Percentiles rank a stretch among this genome's conserved stretches.
Evolutionary conservation across 2,113 vertebrate species (phyloP).

Genomic region (Tachuris rubrigastra): DNA sequence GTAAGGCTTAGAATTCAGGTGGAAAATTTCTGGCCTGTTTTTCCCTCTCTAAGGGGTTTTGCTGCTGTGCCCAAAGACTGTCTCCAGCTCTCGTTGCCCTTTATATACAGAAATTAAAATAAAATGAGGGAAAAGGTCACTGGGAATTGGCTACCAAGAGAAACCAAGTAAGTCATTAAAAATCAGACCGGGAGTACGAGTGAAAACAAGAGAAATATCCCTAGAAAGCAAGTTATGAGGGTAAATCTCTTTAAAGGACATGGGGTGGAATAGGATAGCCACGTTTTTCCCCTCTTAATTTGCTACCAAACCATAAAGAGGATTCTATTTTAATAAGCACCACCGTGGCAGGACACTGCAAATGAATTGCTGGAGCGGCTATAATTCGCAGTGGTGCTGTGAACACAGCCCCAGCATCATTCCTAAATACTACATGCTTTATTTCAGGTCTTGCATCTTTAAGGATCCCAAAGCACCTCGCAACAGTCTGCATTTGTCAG

Average conservation of each 20-base stretch:
- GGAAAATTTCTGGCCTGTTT: conserved; percentile 36
- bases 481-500: neutral
- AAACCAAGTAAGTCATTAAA: neutral
- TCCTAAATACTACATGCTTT: neutral
- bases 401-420: neutral
- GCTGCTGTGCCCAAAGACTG: neutral
- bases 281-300: neutral
- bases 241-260: neutral
- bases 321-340: conserved; percentile 14
- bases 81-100: neutral
- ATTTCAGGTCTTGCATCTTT: conserved; percentile 17
- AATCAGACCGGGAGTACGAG: neutral
- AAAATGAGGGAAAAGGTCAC: conserved; percentile 23
- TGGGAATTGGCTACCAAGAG: neutral
- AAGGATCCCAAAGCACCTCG: conserved; percentile 16
- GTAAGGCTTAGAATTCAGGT: neutral
- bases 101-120: neutral
- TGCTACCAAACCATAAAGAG: neutral
- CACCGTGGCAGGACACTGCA: neutral
- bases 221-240: neutral
- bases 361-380: neutral
- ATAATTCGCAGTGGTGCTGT: neutral
- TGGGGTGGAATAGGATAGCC: neutral
- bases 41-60: neutral
- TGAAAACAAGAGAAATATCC: neutral